Evolutionary conservation across 2,888 invertebrate genomes (phyloP), one percentile per base, ranked within the genome.

Genomic region (Acanthosepion lycidas): DNA sequence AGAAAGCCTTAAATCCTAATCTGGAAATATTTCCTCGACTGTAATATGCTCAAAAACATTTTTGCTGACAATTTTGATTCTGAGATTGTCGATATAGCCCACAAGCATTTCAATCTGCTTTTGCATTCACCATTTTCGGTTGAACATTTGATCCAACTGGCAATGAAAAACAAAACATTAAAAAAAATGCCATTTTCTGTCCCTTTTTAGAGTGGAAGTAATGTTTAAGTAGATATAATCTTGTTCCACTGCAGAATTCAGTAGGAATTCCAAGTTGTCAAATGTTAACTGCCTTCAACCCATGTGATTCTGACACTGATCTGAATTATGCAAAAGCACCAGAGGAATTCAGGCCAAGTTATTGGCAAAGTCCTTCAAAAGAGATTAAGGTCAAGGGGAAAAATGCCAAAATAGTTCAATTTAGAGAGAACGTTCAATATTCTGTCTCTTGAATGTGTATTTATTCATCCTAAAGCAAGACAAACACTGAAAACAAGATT

Each of bases 31-130:
- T 78, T 78, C 78, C n/a, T 33, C 78, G 15, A 33, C 78, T 78
- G 78, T 23, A 78, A 78, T 78, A 78, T 78, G 78, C n/a, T 23
- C 78, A 78, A 78, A 51, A 78, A 78, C 78, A 78, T 78, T n/a
- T 78, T 78, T n/a, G 78, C n/a, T 33, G 78, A 78, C 78, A 78
- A 78, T 78, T n/a, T 78, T 78, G n/a, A 78, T 78, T 78, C 78
- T 33, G 2, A 78, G 78, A 78, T 78, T 78, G 78, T 78, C 78
- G 78, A 78, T 78, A 78, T 78, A 78, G 78, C 78, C 78, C n/a
- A 78, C 78, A 78, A 78, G 78, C 78, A 78, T 78, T 78, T 78
- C 78, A 78, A 78, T 78, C 78, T n/a, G n/a, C n/a, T 33, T 78
- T 78, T 12, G 20, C 9, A 78, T n/a, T 33, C 78, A 78, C 78